Percentiles rank a stretch among this genome's conserved stretches.
phyloP scores from a whole-genome alignment of 1,140 invertebrate genomes.

The Hylaeus volcanicus region DNA sequence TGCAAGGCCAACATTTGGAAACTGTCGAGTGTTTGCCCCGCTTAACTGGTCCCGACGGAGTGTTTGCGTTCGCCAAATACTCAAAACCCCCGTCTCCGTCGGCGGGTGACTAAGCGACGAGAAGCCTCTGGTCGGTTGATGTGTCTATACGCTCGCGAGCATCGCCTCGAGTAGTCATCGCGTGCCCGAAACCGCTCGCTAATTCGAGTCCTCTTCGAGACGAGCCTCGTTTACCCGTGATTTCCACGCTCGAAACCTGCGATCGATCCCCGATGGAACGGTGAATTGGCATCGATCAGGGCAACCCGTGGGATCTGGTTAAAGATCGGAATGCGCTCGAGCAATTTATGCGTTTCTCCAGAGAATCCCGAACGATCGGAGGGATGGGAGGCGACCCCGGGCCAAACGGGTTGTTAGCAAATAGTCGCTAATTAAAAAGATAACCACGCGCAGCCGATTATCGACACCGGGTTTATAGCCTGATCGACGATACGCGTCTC shows the following conservation, averaged over 20 bases:
- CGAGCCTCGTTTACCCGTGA: neutral
- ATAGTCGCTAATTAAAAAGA: conserved; percentile 62
- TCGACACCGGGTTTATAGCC: conserved; percentile 19
- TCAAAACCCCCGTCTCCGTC: neutral
- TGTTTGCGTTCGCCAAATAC: conserved; percentile 61
- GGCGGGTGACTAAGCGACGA: conserved; percentile 51
- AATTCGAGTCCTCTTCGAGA: neutral
- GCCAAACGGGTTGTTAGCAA: conserved; percentile 39
- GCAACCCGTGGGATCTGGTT: neutral
- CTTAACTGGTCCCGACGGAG: conserved; percentile 48
- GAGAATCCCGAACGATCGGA: neutral
- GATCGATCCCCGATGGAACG: neutral
- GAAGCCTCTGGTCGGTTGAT: neutral
- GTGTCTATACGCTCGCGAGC: conserved; percentile 9
- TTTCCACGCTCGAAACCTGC: neutral
- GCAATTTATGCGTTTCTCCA: too few relatives aligned
- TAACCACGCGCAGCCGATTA: conserved; percentile 28
- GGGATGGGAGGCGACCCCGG: neutral
- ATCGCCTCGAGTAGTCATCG: neutral
- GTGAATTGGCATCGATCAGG: conserved; percentile 18
- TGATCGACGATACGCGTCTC: conserved; percentile 49
- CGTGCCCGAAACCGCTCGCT: neutral
- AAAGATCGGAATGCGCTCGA: too few relatives aligned
- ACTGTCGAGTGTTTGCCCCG: conserved; percentile 58
- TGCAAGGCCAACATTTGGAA: conserved; percentile 58